Conservation (phyloP, 2,888 invertebrate species). For the Hedychridium roseum region DNA sequence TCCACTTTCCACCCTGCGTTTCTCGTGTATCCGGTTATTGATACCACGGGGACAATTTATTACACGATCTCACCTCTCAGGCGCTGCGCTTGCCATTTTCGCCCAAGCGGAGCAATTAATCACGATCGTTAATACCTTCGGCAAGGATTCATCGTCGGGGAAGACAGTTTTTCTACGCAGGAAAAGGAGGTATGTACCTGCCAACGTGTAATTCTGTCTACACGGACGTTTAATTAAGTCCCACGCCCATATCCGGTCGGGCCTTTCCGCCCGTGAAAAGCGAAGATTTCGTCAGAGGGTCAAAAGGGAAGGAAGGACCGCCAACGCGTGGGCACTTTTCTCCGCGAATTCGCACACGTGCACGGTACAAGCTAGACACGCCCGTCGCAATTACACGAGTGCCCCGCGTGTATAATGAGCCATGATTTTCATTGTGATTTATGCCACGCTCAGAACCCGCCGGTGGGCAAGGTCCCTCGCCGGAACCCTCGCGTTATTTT, state of each 20-base stretch:
- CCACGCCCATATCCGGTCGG: slow-evolving; percentile 32
- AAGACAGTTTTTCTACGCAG: slow-evolving; percentile 7
- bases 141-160: too few species aligned
- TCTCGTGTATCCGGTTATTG: too few species aligned
- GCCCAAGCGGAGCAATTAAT: too few species aligned
- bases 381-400: slow-evolving; percentile 54
- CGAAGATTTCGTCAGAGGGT: background rate
- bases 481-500: too few species aligned
- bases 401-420: slow-evolving; percentile 48
- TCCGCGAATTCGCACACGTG: slow-evolving; percentile 27
- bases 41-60: too few species aligned
- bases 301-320: background rate
- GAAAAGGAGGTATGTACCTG: too few species aligned
- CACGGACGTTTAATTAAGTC: slow-evolving; percentile 15
- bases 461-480: too few species aligned
- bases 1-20: too few species aligned
- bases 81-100: too few species aligned
- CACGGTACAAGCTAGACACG: slow-evolving; percentile 44
- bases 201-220: slow-evolving; percentile 17
- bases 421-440: slow-evolving; percentile 53
- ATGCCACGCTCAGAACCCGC: slow-evolving; percentile 33
- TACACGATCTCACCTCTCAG: too few species aligned
- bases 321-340: background rate
- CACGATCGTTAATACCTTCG: too few species aligned
- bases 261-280: slow-evolving; percentile 29